A percentile compares a stretch with the other conserved stretches of the same genome.
phyloP scores from a whole-genome alignment of 2,113 vertebrate genomes.

The Microtus montanus region DNA sequence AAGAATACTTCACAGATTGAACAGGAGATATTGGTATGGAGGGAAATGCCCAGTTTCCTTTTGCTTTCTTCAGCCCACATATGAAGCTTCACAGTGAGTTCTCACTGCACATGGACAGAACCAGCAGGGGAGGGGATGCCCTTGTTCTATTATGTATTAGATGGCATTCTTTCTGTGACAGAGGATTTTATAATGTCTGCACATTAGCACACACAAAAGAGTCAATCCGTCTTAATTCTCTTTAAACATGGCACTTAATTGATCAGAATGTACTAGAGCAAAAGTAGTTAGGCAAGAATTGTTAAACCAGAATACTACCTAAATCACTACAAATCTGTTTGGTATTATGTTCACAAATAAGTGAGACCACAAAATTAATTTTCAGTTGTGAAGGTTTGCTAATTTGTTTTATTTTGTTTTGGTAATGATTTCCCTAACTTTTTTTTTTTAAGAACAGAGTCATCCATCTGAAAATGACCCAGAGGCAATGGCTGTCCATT shows the following conservation, averaged over 20 bases:
- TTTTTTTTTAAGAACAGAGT: background rate
- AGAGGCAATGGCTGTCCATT: background rate
- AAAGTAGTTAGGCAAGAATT: conserved; percentile 54
- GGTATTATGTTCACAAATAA: conserved; percentile 57
- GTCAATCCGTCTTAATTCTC: conserved; percentile 54
- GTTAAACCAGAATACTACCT: conserved; percentile 14
- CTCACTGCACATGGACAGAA: background rate
- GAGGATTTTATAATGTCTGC: conserved; percentile 26
- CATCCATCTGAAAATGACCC: background rate
- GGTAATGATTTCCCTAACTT: background rate
- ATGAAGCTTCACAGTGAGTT: background rate
- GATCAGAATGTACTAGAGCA: conserved; percentile 53
- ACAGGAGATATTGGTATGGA: background rate
- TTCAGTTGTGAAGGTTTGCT: conserved; percentile 38
- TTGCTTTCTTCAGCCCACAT: background rate
- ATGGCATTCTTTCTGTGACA: conserved; percentile 9
- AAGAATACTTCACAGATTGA: background rate
- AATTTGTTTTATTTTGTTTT: background rate
- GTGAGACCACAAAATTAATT: conserved; percentile 42
- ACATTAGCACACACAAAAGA: background rate
- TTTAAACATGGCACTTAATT: conserved; percentile 64
- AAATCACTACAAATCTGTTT: conserved; percentile 43
- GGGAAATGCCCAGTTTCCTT: conserved; percentile 33
- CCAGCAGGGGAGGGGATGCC: background rate
- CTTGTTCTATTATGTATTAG: background rate